Conservation (phyloP, 2,113 vertebrate species). For the Elachura formosa region DNA sequence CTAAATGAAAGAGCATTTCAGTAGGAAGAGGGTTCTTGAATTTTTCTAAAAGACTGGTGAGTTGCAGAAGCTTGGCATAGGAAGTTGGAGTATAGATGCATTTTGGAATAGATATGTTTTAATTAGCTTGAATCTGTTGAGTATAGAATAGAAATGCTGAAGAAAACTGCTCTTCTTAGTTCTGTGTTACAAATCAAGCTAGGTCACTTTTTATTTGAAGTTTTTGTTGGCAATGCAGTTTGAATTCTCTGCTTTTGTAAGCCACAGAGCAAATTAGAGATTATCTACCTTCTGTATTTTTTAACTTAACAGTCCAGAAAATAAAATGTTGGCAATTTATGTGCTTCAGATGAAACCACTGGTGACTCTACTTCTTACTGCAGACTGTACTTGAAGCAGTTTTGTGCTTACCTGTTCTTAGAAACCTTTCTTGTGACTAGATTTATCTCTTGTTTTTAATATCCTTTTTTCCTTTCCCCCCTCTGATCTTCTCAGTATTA, state of each 20-base stretch:
- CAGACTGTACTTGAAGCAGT: background rate
- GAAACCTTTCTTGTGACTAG: background rate
- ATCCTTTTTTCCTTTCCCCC: accelerated
- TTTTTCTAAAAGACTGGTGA: background rate
- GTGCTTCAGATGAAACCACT: background rate
- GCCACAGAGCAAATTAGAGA: background rate
- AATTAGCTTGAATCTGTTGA: background rate
- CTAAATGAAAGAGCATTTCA: background rate
- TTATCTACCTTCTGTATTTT: background rate
- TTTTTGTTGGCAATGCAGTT: background rate
- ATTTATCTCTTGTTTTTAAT: background rate
- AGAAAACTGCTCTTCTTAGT: background rate
- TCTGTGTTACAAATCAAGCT: background rate
- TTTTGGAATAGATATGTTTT: background rate
- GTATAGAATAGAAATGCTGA: background rate
- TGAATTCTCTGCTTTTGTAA: background rate
- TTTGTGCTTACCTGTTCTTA: background rate
- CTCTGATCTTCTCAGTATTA: background rate
- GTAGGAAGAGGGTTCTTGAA: background rate
- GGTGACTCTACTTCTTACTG: background rate
- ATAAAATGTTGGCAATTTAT: background rate
- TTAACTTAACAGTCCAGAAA: background rate
- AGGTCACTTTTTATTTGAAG: background rate
- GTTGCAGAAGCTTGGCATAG: background rate
- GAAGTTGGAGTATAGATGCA: background rate